A percentile compares a stretch with the other conserved stretches of the same genome.
Evolutionary conservation across 2,888 invertebrate genomes (phyloP).

Genomic region (Cheiracanthium punctorium): DNA sequence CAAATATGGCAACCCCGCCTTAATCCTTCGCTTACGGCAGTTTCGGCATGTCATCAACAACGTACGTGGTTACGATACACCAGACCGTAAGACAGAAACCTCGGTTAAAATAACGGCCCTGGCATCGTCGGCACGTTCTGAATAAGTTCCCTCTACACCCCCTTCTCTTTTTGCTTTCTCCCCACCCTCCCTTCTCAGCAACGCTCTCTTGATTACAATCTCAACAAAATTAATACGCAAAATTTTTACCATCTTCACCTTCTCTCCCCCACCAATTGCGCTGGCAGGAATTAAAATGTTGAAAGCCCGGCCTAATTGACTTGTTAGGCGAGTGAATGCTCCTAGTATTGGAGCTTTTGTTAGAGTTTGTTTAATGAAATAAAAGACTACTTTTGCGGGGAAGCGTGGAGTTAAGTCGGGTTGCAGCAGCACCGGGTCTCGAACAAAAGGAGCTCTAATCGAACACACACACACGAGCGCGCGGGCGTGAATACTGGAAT

Average conservation of each 20-base stretch:
- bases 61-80: constrained; percentile 39
- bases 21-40: constrained; percentile 35
- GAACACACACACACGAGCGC: not conserved
- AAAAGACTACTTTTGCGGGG: constrained; percentile 36
- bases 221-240: constrained; percentile 69
- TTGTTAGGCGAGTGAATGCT: constrained; percentile 67
- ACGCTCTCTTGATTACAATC: constrained; percentile 66
- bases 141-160: constrained; percentile 39
- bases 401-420: constrained; percentile 5
- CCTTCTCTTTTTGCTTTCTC: not conserved
- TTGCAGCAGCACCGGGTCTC: too few species aligned
- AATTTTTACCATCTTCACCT: constrained; percentile 54
- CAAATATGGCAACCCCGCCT: constrained; percentile 16
- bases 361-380: constrained; percentile 59
- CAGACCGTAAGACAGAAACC: constrained; percentile 51
- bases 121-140: constrained; percentile 64
- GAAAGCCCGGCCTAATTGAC: constrained; percentile 68
- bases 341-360: constrained; percentile 59
- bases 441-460: constrained; percentile 18
- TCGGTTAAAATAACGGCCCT: constrained; percentile 67
- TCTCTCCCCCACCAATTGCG: not conserved
- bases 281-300: constrained; percentile 64
- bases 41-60: constrained; percentile 65
- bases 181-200: not conserved
- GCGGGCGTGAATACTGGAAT: not conserved